These are phyloP conservation scores for Antheraea assamensis DNA, from an alignment of 2,888 invertebrate species.

Conservation along the genomic window DNA sequence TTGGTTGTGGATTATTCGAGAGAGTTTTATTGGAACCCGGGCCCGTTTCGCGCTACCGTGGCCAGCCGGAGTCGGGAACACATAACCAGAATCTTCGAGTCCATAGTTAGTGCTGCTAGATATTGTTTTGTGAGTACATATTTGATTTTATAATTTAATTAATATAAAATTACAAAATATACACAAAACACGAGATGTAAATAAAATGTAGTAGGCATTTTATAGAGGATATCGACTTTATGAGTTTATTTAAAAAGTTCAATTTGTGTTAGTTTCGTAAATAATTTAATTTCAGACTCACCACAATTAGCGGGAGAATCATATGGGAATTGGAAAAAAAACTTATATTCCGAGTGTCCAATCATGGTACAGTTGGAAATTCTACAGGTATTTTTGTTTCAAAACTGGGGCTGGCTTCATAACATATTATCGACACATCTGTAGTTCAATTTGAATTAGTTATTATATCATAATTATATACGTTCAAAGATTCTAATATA, in stretches of 20 bases:
- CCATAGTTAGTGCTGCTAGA: constrained; percentile 79
- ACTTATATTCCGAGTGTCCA: constrained; percentile 63
- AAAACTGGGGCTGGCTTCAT: constrained; percentile 69
- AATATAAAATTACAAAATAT: constrained; percentile 4
- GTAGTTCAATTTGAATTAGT: constrained; percentile 15
- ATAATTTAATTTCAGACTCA: constrained; percentile 78
- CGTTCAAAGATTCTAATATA: neutral
- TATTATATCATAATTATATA: constrained; percentile 7
- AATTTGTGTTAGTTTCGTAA: constrained; percentile 56
- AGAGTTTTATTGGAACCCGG: constrained; percentile 61
- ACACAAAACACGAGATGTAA: neutral
- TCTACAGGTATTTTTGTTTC: constrained; percentile 68
- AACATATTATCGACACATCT: constrained; percentile 17
- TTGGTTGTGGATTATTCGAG: constrained; percentile 58
- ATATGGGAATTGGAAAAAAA: constrained; percentile 68
- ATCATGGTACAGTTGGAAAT: constrained; percentile 78
- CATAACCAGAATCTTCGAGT: constrained; percentile 79
- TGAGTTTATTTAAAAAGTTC: neutral
- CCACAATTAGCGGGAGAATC: constrained; percentile 65
- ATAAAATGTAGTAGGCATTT: neutral
- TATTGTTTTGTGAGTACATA: constrained; percentile 81
- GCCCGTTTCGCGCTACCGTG: constrained; percentile 65
- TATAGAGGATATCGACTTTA: neutral
- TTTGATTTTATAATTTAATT: constrained; percentile 20
- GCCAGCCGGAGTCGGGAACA: constrained; percentile 75